Evolutionary conservation across 2,888 invertebrate genomes (phyloP).

Genomic region (Amitus sp.): DNA sequence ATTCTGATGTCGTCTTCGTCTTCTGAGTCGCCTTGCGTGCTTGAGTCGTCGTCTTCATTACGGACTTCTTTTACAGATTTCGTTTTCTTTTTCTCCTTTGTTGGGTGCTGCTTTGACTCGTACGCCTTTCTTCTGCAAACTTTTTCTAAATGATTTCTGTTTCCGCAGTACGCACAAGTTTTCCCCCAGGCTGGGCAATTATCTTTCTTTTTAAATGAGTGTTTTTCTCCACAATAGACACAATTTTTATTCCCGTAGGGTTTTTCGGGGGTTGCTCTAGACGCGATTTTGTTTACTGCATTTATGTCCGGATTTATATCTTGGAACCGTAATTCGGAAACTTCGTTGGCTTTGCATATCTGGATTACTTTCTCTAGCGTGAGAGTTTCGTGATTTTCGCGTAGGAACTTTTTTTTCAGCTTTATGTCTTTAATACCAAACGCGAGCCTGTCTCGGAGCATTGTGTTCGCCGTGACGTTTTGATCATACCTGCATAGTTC

Average conservation of each 20-base stretch:
- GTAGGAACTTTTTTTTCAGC: constrained; percentile 13
- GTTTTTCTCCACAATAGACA: constrained; percentile 8
- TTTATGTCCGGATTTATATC: background rate
- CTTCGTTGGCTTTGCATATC: constrained; percentile 7
- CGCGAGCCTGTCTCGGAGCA: constrained; percentile 8
- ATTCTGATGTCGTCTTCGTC: background rate
- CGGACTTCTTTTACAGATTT: background rate
- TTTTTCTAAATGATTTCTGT: constrained; percentile 3
- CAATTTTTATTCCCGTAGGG: background rate
- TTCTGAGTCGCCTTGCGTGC: background rate
- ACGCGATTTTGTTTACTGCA: constrained; percentile 2
- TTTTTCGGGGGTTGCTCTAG: background rate
- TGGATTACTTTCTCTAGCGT: constrained; percentile 4
- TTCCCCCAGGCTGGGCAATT: constrained; percentile 13
- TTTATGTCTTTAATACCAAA: constrained; percentile 11
- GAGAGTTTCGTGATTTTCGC: background rate
- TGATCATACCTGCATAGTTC: constrained; percentile 10
- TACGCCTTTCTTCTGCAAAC: constrained; percentile 9
- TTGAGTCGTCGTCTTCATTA: background rate
- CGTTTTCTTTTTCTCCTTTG: background rate
- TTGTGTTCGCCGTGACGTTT: constrained; percentile 9
- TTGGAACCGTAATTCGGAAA: constrained; percentile 4
- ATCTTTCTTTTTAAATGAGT: constrained; percentile 10
- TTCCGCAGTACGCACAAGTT: constrained; percentile 5
- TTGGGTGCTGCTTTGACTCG: background rate